Conservation (phyloP, 2,888 invertebrate genomes). For the Thelaira solivaga region DNA sequence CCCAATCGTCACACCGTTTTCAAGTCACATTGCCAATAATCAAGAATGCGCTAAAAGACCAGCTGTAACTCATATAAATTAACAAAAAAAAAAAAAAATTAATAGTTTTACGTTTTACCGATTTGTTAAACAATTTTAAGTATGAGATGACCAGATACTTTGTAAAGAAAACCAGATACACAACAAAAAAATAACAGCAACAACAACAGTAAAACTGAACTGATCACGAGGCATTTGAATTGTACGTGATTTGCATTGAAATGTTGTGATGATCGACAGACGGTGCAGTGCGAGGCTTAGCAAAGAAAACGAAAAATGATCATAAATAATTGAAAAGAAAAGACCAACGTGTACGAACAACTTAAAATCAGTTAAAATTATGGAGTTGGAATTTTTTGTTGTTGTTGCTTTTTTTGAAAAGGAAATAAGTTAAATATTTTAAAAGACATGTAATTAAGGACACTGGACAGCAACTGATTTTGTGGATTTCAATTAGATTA, state of each 20-base stretch:
- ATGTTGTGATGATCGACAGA: constrained; percentile 33
- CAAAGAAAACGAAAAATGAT: neutral
- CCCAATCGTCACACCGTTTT: constrained; percentile 5
- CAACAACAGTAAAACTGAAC: constrained; percentile 28
- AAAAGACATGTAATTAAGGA: constrained; percentile 29
- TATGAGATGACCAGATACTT: neutral
- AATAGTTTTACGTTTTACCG: neutral
- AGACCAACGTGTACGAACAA: constrained; percentile 37
- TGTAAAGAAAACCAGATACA: neutral
- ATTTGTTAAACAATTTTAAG: constrained; percentile 21
- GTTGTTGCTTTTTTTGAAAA: too few species aligned
- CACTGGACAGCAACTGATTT: constrained; percentile 16
- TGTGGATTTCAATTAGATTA: too few species aligned
- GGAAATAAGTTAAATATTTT: constrained; percentile 39
- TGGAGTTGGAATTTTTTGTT: constrained; percentile 41
- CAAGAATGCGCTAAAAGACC: neutral
- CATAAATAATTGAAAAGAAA: neutral
- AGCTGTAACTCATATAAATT: constrained; percentile 1
- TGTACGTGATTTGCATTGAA: constrained; percentile 61
- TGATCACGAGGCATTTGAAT: constrained; percentile 55
- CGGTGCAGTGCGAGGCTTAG: neutral
- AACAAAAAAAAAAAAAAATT: neutral
- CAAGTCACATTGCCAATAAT: constrained; percentile 6
- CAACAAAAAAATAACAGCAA: neutral
- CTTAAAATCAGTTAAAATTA: constrained; percentile 24